Percentiles rank a stretch among this genome's conserved stretches.
These are phyloP conservation scores for Phrynosoma platyrhinos DNA, from an alignment of 2,113 vertebrate species.

Conservation along the genomic window DNA sequence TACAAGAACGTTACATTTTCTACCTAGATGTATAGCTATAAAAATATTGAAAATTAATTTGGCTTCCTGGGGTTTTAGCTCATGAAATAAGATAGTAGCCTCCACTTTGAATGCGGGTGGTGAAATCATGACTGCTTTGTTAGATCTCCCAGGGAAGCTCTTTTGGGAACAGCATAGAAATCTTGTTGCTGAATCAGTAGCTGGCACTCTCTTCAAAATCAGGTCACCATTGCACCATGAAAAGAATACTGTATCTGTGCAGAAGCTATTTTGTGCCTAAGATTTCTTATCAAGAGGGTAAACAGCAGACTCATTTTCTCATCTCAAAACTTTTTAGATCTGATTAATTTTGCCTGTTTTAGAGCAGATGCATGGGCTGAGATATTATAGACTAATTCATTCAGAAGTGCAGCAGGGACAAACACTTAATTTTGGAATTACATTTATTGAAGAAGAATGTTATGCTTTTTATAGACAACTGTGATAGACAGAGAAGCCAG, in stretches of 20 bases:
- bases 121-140: slow-evolving; percentile 49
- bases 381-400: not conserved
- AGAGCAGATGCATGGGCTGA: not conserved
- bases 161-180: slow-evolving; percentile 48
- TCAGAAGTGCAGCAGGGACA: not conserved
- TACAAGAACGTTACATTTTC: slow-evolving; percentile 59
- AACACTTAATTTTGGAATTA: slow-evolving; percentile 13
- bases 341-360: not conserved
- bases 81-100: slow-evolving; percentile 54
- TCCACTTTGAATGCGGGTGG: slow-evolving; percentile 59
- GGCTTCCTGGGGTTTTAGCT: not conserved
- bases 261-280: slow-evolving; percentile 15
- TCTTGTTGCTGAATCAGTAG: slow-evolving; percentile 26
- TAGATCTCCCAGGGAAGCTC: slow-evolving; percentile 53
- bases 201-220: slow-evolving; percentile 15
- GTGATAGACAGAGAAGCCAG: too few relatives aligned
- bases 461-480: not conserved
- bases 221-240: slow-evolving; percentile 15
- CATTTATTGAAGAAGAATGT: slow-evolving; percentile 39
- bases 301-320: slow-evolving; percentile 32
- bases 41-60: slow-evolving; percentile 64
- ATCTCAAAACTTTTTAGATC: slow-evolving; percentile 26
- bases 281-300: not conserved
- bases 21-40: slow-evolving; percentile 47
- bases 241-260: slow-evolving; percentile 42